Evolutionary conservation across 2,888 invertebrate species (phyloP), one percentile per base, ranked within the genome.

Genomic region (Altica lythri): DNA sequence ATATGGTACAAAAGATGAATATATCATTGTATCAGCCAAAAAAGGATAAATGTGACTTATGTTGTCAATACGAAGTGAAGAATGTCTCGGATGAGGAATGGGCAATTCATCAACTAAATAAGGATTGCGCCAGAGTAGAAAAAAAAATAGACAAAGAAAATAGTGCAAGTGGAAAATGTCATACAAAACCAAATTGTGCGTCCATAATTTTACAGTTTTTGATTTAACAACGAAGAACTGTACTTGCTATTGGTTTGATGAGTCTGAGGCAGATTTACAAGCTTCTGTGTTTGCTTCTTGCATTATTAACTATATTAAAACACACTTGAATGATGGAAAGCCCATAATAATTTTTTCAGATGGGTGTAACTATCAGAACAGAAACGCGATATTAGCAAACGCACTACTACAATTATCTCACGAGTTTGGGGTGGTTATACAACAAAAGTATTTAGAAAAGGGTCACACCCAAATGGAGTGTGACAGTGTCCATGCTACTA

Each of bases 131-230:
- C 17, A 61, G 62, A 60, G 34, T 38, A 14, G 60, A 65, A 53
- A 66, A 67, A 60, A 38, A 12, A 13, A 50, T 50, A 42, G 66
- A 65, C 34, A 66, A 64, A 60, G 47, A 56, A 8, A 27, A 50
- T 45, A 61, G 57, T 17, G 6, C 45, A 50, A 14, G 29, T 22
- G 60, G 49, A n/a, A 40, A 57, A n/a, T 32, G 43, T 13, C 59
- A 57, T 47, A 49, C 43, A 69, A 70, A 55, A 62, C 63, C 1
- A 71, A 71, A 48, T 53, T 71, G 8, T 53, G 54, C n/a, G 54
- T 60, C 5, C 69, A 70, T 48, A 69, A 70, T 56, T 69, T 66
- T 46, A 68, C 63, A 1, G 25, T 71, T 18, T 67, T 51, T 43
- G 43, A 70, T 48, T 18, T 69, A 13, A 58, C 40, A 5, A 66